Percentiles rank a stretch among this genome's conserved stretches.
These are phyloP conservation scores for Catocala fraxini DNA, from an alignment of 2,888 invertebrate species.

Conservation along the genomic window DNA sequence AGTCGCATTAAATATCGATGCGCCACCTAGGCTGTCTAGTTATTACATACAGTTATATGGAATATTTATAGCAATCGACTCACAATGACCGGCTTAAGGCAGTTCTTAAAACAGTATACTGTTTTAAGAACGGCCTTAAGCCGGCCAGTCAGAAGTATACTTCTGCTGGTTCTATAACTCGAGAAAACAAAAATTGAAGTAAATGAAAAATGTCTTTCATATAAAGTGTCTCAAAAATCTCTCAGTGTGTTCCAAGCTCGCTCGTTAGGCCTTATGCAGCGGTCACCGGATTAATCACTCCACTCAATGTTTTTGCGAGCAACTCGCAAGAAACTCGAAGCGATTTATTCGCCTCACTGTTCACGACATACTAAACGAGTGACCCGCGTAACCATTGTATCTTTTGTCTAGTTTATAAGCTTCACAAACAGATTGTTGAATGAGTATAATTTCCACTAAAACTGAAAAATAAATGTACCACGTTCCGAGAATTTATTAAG, in stretches of 20 bases:
- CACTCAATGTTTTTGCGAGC: conserved; percentile 49
- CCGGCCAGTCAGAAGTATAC: too few relatives aligned
- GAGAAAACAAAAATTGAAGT: too few relatives aligned
- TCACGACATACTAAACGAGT: conserved; percentile 14
- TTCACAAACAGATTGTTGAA: conserved; percentile 36
- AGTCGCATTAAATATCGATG: too few relatives aligned
- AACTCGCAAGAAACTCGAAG: conserved; percentile 23
- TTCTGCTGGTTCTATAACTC: too few relatives aligned
- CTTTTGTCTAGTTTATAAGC: conserved; percentile 36
- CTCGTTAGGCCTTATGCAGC: conserved; percentile 64
- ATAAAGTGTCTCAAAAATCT: background rate
- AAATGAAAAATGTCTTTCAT: too few relatives aligned
- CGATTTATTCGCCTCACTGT: conserved; percentile 51
- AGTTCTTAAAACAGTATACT: too few relatives aligned
- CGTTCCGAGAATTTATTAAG: conserved; percentile 13
- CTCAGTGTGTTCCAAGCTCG: conserved; percentile 29
- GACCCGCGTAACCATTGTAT: conserved; percentile 14
- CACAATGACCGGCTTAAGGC: too few relatives aligned
- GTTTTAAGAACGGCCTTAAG: too few relatives aligned
- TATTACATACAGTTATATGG: too few relatives aligned
- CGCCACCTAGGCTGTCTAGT: too few relatives aligned
- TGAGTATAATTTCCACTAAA: conserved; percentile 9
- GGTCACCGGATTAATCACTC: conserved; percentile 70
- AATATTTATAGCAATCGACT: too few relatives aligned
- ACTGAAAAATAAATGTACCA: too few relatives aligned